Evolutionary conservation across 53 echinoderm and acorn worm genomes (phyloP).

Genomic region (Crossaster papposus): DNA sequence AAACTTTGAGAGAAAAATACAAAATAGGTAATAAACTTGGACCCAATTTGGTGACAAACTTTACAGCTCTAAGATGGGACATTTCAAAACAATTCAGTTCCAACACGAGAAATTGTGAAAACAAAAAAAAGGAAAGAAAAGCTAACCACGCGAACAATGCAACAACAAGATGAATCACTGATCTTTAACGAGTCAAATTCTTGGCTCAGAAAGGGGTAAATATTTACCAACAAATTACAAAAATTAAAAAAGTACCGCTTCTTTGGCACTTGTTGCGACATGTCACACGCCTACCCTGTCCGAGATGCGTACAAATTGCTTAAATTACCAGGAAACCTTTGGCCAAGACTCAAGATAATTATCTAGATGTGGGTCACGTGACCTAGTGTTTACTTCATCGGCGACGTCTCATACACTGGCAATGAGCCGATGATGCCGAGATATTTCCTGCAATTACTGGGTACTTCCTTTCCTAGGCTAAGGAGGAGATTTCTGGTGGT

Average conservation of each 20-base stretch:
- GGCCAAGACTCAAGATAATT: not conserved
- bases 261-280: not conserved
- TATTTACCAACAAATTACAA: not conserved
- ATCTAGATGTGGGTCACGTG: constrained; percentile 1
- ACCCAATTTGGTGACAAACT: too few relatives aligned
- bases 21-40: too few relatives aligned
- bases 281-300: not conserved
- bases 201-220: too few relatives aligned
- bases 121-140: too few relatives aligned
- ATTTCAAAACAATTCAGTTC: too few relatives aligned
- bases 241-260: not conserved
- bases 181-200: too few relatives aligned
- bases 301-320: not conserved
- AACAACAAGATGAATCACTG: too few relatives aligned
- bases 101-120: too few relatives aligned
- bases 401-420: not conserved
- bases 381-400: not conserved
- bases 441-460: constrained; percentile 46
- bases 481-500: constrained; percentile 17
- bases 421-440: constrained; percentile 5
- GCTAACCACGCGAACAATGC: too few relatives aligned
- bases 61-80: too few relatives aligned
- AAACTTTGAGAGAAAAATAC: too few relatives aligned
- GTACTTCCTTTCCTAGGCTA: constrained; percentile 3
- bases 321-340: constrained; percentile 3